phyloP scores from a whole-genome alignment of 2,888 invertebrate genomes.

The Pterobdella sp. region DNA sequence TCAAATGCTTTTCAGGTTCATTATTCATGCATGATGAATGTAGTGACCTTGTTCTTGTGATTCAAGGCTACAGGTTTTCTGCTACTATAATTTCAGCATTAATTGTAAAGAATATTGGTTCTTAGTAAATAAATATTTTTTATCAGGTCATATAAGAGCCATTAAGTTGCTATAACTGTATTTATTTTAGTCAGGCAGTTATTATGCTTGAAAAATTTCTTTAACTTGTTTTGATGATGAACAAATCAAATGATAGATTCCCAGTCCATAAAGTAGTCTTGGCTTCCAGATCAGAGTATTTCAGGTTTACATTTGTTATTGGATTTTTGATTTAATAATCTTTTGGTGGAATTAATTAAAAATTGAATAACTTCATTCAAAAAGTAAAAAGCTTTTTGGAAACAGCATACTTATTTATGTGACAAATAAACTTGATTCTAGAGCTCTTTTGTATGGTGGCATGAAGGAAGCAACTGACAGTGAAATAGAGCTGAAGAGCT shows the following conservation, averaged over 20 bases:
- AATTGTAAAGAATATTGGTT: too few relatives aligned
- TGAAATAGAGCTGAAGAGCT: constrained; percentile 76
- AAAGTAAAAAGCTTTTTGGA: neutral
- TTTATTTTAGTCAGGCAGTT: too few relatives aligned
- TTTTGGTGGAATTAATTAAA: neutral
- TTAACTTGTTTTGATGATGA: too few relatives aligned
- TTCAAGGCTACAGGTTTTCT: constrained; percentile 61
- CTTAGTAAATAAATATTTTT: too few relatives aligned
- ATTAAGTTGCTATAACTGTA: too few relatives aligned
- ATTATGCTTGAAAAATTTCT: too few relatives aligned
- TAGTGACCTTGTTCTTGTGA: constrained; percentile 77
- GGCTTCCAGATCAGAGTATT: constrained; percentile 91
- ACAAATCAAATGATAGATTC: constrained; percentile 52
- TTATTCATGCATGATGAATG: constrained; percentile 79
- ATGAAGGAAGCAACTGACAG: constrained; percentile 58
- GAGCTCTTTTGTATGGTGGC: constrained; percentile 61
- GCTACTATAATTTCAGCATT: too few relatives aligned
- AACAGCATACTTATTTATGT: neutral
- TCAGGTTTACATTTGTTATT: constrained; percentile 61
- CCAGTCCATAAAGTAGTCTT: constrained; percentile 74
- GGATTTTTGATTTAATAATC: constrained; percentile 11
- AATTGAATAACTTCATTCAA: neutral
- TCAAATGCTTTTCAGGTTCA: constrained; percentile 52
- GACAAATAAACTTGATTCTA: constrained; percentile 41
- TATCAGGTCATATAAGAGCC: too few relatives aligned